Conservation (phyloP, 2,113 vertebrate genomes). For the Isichthys henryi region DNA sequence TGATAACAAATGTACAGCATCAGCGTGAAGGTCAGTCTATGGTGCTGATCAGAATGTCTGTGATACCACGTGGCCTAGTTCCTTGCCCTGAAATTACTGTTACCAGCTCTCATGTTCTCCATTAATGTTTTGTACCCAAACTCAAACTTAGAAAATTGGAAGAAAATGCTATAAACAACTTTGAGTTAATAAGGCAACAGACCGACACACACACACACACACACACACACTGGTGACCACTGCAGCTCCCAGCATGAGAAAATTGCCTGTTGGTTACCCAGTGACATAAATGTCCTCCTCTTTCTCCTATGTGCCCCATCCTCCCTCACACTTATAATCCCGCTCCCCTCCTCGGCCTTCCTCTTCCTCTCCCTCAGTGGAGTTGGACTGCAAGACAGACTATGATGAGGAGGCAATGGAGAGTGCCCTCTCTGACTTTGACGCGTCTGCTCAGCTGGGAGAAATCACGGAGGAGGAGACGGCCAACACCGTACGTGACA, state of each 20-base stretch:
- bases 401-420: conserved; percentile 72
- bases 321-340: background rate
- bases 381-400: conserved; percentile 86
- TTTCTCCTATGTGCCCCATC: background rate
- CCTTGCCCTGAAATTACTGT: background rate
- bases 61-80: background rate
- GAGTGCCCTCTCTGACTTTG: conserved; percentile 54
- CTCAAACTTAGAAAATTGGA: background rate
- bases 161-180: background rate
- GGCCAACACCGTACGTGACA: conserved; percentile 60
- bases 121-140: background rate
- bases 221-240: background rate
- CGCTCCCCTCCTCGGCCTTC: background rate
- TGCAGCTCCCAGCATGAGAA: background rate
- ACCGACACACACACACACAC: background rate
- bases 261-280: background rate
- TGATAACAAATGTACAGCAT: background rate
- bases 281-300: background rate
- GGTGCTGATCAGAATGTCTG: background rate
- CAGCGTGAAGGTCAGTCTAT: background rate
- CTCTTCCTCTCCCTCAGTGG: conserved; percentile 54
- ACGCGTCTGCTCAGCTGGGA: conserved; percentile 47
- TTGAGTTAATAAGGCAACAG: background rate
- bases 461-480: conserved; percentile 60
- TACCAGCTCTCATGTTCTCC: background rate